A percentile compares a stretch with the other conserved stretches of the same genome.
These are phyloP conservation scores for Centroberyx gerrardi DNA, from an alignment of 2,797 vertebrate genomes.

Conservation along the genomic window DNA sequence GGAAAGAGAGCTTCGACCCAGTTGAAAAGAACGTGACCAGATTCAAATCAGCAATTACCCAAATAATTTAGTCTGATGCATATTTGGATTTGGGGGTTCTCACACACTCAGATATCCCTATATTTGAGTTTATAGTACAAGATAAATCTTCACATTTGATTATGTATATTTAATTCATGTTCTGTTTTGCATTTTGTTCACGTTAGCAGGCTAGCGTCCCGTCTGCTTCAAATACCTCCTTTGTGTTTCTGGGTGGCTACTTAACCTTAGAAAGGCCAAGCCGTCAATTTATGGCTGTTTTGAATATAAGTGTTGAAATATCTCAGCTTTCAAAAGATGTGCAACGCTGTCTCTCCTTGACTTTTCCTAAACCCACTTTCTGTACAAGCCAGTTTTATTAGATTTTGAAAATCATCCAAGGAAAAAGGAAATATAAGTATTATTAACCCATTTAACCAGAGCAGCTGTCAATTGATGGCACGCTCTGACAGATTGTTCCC, in stretches of 20 bases:
- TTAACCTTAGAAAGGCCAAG: too few species aligned
- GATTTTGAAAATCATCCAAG: neutral
- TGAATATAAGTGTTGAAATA: too few species aligned
- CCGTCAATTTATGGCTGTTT: too few species aligned
- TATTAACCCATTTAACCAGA: neutral
- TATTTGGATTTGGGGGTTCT: slow-evolving; percentile 1
- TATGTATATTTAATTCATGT: neutral
- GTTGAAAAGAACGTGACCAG: slow-evolving; percentile 24
- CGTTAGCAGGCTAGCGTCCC: neutral
- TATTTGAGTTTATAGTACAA: neutral
- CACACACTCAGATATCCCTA: neutral
- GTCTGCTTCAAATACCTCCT: neutral
- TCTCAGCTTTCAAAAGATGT: neutral
- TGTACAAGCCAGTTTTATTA: neutral
- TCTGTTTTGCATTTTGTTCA: neutral
- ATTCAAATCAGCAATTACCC: neutral
- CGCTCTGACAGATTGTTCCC: neutral
- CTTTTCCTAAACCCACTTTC: too few species aligned
- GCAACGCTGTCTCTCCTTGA: neutral
- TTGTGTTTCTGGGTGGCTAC: too few species aligned
- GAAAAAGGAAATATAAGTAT: neutral
- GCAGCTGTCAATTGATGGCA: neutral
- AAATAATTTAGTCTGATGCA: neutral
- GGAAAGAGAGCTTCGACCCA: slow-evolving; percentile 34
- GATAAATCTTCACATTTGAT: neutral